Evolutionary conservation across 2,888 invertebrate genomes (phyloP), one percentile per base, ranked within the genome.

Genomic region (Dryomyza anilis): DNA sequence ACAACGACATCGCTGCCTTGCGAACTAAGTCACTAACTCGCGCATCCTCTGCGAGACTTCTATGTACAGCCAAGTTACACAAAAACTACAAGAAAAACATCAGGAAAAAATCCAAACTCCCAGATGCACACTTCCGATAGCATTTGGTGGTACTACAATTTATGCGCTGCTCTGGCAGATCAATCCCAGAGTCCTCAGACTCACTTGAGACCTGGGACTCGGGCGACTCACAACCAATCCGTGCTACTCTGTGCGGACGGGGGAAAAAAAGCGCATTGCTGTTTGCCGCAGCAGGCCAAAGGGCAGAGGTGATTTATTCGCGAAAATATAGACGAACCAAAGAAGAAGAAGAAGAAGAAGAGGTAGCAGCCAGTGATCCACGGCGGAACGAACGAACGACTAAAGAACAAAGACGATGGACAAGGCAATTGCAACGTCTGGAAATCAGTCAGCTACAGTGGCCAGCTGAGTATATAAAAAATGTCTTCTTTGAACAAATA

Each of bases 51-150:
- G n/a, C n/a, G n/a, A n/a, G n/a, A n/a, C n/a, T n/a, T n/a, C n/a
- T n/a, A n/a, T n/a, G n/a, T n/a, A n/a, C n/a, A n/a, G n/a, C n/a
- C n/a, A n/a, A n/a, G n/a, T n/a, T n/a, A n/a, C n/a, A n/a, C n/a
- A n/a, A n/a, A n/a, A n/a, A n/a, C n/a, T n/a, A n/a, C n/a, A n/a
- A n/a, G n/a, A n/a, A n/a, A n/a, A n/a, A n/a, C n/a, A n/a, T n/a
- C n/a, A n/a, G n/a, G n/a, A n/a, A n/a, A n/a, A n/a, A 33, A 39
- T n/a, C 27, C 10, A 23, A 29, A 36, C 27, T 25, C 12, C 12
- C 30, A 63, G 56, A 63, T 56, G 56, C 63, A 63, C 63, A 63
- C 56, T 63, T 63, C 63, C 33, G 63, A 63, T 56, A 63, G 56
- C 39, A 46, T 14, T 55, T 14, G 25, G 33, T 29, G 30, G 27